Conservation (phyloP, 1,140 invertebrate genomes). For the Danaus plexippus region DNA sequence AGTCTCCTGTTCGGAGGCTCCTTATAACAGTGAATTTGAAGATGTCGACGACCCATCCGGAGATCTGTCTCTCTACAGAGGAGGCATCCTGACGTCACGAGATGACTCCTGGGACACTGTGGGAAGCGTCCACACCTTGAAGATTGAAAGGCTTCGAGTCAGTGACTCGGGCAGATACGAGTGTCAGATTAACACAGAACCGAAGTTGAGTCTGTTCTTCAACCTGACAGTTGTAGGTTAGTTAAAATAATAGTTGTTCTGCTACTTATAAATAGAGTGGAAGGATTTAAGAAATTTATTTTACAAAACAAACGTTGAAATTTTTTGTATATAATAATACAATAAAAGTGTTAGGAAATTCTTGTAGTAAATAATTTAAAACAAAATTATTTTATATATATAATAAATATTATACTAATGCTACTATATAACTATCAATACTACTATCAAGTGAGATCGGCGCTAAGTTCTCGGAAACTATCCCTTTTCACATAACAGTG, state of each 20-base stretch:
- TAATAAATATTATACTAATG: neutral
- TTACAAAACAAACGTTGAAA: no score
- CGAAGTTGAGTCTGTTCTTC: slow-evolving; percentile 81
- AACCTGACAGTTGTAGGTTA: slow-evolving; percentile 78
- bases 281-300: no score
- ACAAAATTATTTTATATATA: slow-evolving; percentile 1
- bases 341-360: no score
- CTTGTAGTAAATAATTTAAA: no score
- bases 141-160: slow-evolving; percentile 76
- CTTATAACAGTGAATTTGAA: neutral
- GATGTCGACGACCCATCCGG: slow-evolving; percentile 25
- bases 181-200: slow-evolving; percentile 86
- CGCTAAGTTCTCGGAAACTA: no score
- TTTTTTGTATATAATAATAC: no score
- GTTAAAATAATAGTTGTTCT: slow-evolving; percentile 5
- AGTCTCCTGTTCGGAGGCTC: slow-evolving; percentile 57
- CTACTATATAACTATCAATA: no score
- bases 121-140: slow-evolving; percentile 71
- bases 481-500: neutral
- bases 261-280: no score
- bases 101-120: slow-evolving; percentile 10
- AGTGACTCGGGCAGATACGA: slow-evolving; percentile 82
- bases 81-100: slow-evolving; percentile 12
- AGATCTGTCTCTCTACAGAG: slow-evolving; percentile 71
- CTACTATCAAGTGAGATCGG: no score